These are phyloP conservation scores for Oscheius onirici DNA, from an alignment of 2,888 invertebrate species.

Conservation along the genomic window DNA sequence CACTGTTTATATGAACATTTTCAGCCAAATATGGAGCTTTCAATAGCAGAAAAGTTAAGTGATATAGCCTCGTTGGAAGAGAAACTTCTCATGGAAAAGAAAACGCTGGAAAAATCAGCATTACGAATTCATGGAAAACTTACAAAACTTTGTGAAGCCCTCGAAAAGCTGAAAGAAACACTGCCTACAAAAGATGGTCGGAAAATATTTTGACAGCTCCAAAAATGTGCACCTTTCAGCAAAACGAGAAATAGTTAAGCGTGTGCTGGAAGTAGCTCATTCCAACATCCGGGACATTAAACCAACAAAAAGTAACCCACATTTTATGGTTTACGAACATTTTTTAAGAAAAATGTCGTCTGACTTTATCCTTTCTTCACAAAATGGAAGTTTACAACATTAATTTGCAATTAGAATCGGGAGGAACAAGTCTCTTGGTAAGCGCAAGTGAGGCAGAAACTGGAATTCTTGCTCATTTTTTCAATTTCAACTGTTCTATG, in stretches of 20 bases:
- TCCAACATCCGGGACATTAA: conserved; percentile 48
- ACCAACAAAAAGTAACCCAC: conserved; percentile 52
- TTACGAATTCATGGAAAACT: conserved; percentile 9
- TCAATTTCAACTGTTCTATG: conserved; percentile 52
- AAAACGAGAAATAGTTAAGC: conserved; percentile 49
- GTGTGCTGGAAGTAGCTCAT: conserved; percentile 55
- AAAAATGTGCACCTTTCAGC: not conserved
- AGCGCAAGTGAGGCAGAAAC: conserved; percentile 40
- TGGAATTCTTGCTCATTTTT: conserved; percentile 36
- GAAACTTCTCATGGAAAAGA: conserved; percentile 34
- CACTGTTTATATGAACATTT: conserved; percentile 24
- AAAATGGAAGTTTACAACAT: conserved; percentile 1
- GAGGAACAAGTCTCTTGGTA: conserved; percentile 9
- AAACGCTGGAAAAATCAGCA: conserved; percentile 3
- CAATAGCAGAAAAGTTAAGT: conserved; percentile 38
- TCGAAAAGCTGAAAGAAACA: conserved; percentile 26
- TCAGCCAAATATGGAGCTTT: not conserved
- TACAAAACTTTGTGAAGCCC: conserved; percentile 14
- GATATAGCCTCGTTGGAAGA: conserved; percentile 40
- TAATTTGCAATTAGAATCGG: conserved; percentile 15
- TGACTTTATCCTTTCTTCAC: not conserved
- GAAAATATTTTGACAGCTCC: no score
- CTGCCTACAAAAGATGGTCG: conserved; percentile 24
- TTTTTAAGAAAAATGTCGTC: conserved; percentile 18
- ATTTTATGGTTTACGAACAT: not conserved